These are phyloP conservation scores for Dipodomys stephensi DNA, from an alignment of 2,113 vertebrate species.

Conservation along the genomic window DNA sequence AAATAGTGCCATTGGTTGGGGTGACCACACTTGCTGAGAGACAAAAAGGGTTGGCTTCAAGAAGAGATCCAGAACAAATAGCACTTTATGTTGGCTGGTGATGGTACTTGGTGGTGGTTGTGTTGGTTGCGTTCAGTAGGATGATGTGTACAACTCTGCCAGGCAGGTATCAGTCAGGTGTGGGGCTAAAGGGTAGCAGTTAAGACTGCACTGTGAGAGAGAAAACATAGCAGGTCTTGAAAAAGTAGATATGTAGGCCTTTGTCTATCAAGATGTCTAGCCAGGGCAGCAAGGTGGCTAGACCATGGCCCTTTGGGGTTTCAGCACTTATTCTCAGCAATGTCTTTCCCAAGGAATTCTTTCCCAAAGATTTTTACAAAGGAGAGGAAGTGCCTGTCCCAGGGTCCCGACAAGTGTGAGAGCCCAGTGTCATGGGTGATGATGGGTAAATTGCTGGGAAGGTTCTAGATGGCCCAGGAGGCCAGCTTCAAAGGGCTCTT, in stretches of 20 bases:
- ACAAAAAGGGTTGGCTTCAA: conserved; percentile 21
- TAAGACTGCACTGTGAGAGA: background rate
- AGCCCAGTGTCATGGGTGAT: background rate
- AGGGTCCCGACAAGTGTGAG: background rate
- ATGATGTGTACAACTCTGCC: too few relatives aligned
- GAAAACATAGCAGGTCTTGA: background rate
- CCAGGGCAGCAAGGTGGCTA: background rate
- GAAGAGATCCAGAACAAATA: conserved; percentile 67
- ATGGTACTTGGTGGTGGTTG: conserved; percentile 54
- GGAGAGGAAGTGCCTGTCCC: background rate
- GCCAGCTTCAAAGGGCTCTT: background rate
- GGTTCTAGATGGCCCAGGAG: background rate
- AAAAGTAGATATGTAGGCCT: background rate
- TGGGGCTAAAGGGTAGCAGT: background rate
- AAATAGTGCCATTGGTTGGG: background rate
- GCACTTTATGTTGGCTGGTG: conserved; percentile 84
- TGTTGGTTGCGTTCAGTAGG: conserved; percentile 15
- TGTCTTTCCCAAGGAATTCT: background rate
- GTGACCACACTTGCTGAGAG: background rate
- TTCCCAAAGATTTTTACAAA: background rate
- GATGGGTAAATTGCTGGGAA: background rate
- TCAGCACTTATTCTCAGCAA: background rate
- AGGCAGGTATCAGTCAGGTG: background rate
- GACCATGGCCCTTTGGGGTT: background rate
- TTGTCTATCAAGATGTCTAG: background rate